Conservation (phyloP, 2,888 invertebrate species). For the Drosophila neoperkinsi region DNA sequence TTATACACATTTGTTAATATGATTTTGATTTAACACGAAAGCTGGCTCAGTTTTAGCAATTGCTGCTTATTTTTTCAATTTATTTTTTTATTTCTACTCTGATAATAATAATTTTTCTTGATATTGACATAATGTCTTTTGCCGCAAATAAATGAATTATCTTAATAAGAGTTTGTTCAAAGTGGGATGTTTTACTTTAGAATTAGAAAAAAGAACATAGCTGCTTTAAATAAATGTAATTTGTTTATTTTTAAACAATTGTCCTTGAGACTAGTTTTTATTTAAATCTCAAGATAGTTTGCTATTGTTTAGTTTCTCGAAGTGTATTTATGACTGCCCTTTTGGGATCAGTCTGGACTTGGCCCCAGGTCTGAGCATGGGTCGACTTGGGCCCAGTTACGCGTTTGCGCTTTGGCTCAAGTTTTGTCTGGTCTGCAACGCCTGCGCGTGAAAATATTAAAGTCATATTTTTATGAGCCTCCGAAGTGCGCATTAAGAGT, state of each 20-base stretch:
- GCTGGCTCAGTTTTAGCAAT: no score
- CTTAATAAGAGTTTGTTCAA: not conserved
- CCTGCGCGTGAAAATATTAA: slow-evolving; percentile 82
- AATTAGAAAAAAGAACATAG: fast-evolving
- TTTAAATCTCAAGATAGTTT: not conserved
- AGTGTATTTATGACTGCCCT: slow-evolving; percentile 55
- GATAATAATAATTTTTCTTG: not conserved
- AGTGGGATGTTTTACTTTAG: not conserved
- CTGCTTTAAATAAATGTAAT: not conserved
- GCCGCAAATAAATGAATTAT: not conserved
- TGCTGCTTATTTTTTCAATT: not conserved
- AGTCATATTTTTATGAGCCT: slow-evolving; percentile 81
- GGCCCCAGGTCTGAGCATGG: slow-evolving; percentile 4
- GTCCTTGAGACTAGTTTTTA: not conserved
- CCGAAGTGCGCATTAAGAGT: slow-evolving; percentile 75
- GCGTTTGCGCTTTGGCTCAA: slow-evolving; percentile 12
- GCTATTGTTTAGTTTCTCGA: slow-evolving; percentile 11
- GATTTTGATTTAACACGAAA: not conserved
- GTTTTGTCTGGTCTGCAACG: slow-evolving; percentile 56
- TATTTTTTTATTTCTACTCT: not conserved
- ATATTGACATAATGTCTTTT: not conserved
- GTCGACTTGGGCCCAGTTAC: slow-evolving; percentile 17
- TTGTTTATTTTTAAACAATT: not conserved
- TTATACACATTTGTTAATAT: not conserved
- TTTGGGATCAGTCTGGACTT: slow-evolving; percentile 26